Evolutionary conservation across 2,797 vertebrate species (phyloP).

Genomic region (Phrynocephalus guinanensis): DNA sequence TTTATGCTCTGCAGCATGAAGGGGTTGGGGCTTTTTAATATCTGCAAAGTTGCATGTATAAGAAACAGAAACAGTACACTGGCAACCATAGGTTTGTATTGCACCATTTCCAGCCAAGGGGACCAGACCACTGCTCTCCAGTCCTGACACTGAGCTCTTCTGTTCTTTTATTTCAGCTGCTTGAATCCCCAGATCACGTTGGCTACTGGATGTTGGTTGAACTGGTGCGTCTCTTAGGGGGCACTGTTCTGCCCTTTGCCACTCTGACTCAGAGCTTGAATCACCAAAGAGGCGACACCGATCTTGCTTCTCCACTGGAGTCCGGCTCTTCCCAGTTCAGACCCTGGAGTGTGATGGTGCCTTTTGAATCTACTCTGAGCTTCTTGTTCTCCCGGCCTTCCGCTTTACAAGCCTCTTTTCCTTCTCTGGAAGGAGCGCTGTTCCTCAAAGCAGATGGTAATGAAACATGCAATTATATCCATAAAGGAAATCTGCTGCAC

Average conservation of each 20-base stretch:
- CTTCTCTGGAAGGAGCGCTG: constrained; percentile 76
- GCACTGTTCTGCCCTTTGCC: constrained; percentile 85
- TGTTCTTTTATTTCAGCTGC: constrained; percentile 75
- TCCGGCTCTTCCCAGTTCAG: not conserved
- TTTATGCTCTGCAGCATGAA: not conserved
- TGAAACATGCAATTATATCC: not conserved
- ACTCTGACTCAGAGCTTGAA: constrained; percentile 69
- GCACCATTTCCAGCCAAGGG: not conserved
- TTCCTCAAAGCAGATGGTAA: constrained; percentile 78
- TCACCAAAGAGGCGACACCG: not conserved
- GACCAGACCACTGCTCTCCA: not conserved
- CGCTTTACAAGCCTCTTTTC: constrained; percentile 81
- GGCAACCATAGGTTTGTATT: not conserved
- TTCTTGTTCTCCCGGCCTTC: constrained; percentile 82
- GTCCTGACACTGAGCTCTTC: constrained; percentile 2
- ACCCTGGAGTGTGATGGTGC: constrained; percentile 72
- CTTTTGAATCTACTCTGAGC: constrained; percentile 80
- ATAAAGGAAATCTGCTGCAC: not conserved
- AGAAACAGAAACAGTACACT: not conserved
- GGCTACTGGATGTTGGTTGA: constrained; percentile 84
- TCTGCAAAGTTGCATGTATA: not conserved
- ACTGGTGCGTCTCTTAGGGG: constrained; percentile 79
- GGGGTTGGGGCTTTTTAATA: not conserved
- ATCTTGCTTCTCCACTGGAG: not conserved
- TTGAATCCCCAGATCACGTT: constrained; percentile 77